phyloP scores from a whole-genome alignment of 2,888 invertebrate species.

The Atherix ibis region DNA sequence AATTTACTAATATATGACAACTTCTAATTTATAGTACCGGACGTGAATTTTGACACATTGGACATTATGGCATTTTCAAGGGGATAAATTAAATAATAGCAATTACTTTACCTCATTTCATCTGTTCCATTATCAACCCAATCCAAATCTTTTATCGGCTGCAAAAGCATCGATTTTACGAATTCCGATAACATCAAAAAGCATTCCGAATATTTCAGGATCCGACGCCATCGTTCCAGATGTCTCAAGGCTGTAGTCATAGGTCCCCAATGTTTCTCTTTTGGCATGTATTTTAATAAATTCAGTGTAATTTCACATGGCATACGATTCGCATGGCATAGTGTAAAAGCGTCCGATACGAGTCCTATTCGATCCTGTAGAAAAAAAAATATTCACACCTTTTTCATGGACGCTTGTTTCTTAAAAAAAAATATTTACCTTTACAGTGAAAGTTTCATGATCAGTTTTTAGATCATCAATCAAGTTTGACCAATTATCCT shows the following conservation, averaged over 20 bases:
- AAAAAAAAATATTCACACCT: too few species aligned
- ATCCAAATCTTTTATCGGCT: slow-evolving; percentile 27
- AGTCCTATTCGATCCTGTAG: slow-evolving; percentile 32
- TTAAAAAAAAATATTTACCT: too few species aligned
- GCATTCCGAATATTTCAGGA: slow-evolving; percentile 33
- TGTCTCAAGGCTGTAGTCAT: slow-evolving; percentile 27
- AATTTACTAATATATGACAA: too few species aligned
- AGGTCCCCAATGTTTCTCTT: slow-evolving; percentile 30
- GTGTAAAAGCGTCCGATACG: slow-evolving; percentile 32
- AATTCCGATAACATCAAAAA: slow-evolving; percentile 32
- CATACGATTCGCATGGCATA: slow-evolving; percentile 31
- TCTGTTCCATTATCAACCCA: slow-evolving; percentile 29
- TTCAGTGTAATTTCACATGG: slow-evolving; percentile 32
- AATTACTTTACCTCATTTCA: slow-evolving; percentile 21
- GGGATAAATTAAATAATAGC: too few species aligned
- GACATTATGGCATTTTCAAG: too few species aligned
- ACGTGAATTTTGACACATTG: too few species aligned
- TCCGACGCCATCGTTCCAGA: slow-evolving; percentile 32
- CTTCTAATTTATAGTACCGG: too few species aligned
- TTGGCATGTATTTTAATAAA: slow-evolving; percentile 29
- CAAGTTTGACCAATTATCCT: slow-evolving; percentile 29
- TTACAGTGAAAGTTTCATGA: slow-evolving; percentile 25
- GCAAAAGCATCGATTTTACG: slow-evolving; percentile 28
- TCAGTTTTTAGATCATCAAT: slow-evolving; percentile 25
- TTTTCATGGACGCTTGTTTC: too few species aligned